Evolutionary conservation across 2,797 vertebrate genomes (phyloP), one percentile per base, ranked within the genome.

Genomic region (Neosalanx taihuensis): DNA sequence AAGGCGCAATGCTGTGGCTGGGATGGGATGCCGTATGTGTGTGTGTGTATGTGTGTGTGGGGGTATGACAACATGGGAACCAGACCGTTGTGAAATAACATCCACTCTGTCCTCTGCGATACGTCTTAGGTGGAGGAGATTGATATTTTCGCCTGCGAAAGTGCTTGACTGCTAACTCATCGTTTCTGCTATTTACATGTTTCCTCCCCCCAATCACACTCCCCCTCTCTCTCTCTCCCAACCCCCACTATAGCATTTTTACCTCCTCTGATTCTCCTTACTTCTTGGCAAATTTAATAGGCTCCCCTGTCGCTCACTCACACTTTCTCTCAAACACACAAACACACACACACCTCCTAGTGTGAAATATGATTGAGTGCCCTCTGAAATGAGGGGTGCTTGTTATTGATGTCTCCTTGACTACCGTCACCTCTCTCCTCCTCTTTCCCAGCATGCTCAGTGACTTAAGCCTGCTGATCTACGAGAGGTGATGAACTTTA

Each of bases 251-350:
- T 46, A 46, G 41, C 10, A 3, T 46, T 46, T 46, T 12, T 46
- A 46, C 41, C 41, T 12, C 10, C 41, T 46, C 10, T 46, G 41
- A 46, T 46, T 33, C 13, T 9, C 26, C 15, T 5, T 17, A 23
- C 73, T 73, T 72, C 77, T 72, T 80, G 71, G 77, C 69, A 77
- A 69, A 80, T 84, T 88, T 84, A 85, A 89, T 85, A 87, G 83
- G 72, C 79, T 85, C 85, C 84, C 75, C 73, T 53, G 75, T 76
- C 73, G 29, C 51, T 33, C 37, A 20, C 66, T 30, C 64, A 23
- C 20, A 51, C 20, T 41, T 41, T 18, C 41, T 69, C 2, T 15
- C 74, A 20, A 31, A 35, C 62, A 26, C 26, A 71, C 69, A 71
- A 58, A 70, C 58, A 37, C n/a, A n/a, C 26, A 31, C 6, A 20